These are phyloP conservation scores for Etheostoma spectabile DNA, from an alignment of 2,113 vertebrate species.

Conservation along the genomic window DNA sequence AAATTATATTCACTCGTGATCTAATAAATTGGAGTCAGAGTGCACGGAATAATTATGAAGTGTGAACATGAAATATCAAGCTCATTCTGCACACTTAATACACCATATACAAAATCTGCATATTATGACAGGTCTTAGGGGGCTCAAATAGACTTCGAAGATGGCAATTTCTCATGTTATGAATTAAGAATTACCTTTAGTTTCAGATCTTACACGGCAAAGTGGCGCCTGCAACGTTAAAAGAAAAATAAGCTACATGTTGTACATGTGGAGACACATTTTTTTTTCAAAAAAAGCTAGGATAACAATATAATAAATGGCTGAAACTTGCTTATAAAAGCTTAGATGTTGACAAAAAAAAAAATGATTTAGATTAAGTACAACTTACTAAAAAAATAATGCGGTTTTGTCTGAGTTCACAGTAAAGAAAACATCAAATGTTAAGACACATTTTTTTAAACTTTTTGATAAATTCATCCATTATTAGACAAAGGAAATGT, in stretches of 20 bases:
- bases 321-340: no score
- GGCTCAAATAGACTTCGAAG: background rate
- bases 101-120: background rate
- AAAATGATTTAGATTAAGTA: no score
- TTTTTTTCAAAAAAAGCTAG: no score
- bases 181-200: background rate
- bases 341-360: no score
- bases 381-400: no score
- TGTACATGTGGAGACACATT: no score
- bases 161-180: background rate
- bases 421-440: no score
- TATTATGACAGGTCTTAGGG: background rate
- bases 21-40: conserved; percentile 70
- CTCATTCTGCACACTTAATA: conserved; percentile 11
- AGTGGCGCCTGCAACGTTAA: background rate
- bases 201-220: background rate
- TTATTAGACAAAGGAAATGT: no score
- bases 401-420: no score
- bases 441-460: no score
- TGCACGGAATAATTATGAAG: conserved; percentile 52
- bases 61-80: conserved; percentile 55
- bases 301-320: no score
- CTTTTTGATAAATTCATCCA: no score
- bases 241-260: background rate
- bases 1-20: conserved; percentile 72